Evolutionary conservation across 2,797 vertebrate species (phyloP).

Genomic region (Aphelocoma californica): DNA sequence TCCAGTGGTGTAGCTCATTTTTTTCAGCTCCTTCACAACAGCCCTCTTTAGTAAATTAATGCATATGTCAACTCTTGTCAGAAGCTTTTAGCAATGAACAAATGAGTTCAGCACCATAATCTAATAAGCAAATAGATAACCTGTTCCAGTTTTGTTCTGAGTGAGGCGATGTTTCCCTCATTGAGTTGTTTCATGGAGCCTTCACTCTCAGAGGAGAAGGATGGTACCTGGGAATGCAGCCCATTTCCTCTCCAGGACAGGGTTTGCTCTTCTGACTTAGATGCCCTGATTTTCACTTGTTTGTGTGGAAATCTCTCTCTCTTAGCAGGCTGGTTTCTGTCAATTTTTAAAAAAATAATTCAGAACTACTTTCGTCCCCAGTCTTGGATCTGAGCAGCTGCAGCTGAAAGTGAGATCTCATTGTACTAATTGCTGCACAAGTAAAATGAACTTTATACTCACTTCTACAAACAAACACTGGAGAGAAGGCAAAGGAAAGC

Average conservation of each 20-base stretch:
- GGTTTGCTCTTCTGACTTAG: slow-evolving; percentile 13
- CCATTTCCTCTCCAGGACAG: neutral
- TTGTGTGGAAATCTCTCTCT: slow-evolving; percentile 61
- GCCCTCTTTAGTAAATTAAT: slow-evolving; percentile 64
- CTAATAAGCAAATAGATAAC: slow-evolving; percentile 74
- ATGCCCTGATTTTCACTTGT: slow-evolving; percentile 42
- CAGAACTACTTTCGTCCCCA: neutral
- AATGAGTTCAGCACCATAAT: slow-evolving; percentile 60
- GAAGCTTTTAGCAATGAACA: slow-evolving; percentile 60
- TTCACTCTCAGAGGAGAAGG: slow-evolving; percentile 18
- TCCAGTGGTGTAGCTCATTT: slow-evolving; percentile 17
- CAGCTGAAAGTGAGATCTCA: neutral
- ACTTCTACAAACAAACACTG: neutral
- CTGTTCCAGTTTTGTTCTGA: slow-evolving; percentile 57
- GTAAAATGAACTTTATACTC: neutral
- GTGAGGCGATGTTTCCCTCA: neutral
- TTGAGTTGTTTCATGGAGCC: slow-evolving; percentile 35
- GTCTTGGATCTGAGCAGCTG: neutral
- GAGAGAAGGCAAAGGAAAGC: neutral
- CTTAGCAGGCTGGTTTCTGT: slow-evolving; percentile 16
- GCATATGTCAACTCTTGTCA: slow-evolving; percentile 58
- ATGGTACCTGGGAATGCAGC: slow-evolving; percentile 47
- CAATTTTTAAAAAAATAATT: neutral
- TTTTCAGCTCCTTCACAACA: slow-evolving; percentile 57
- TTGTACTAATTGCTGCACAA: neutral